phyloP scores from a whole-genome alignment of 1,140 invertebrate genomes.

The Augochlora pura region DNA sequence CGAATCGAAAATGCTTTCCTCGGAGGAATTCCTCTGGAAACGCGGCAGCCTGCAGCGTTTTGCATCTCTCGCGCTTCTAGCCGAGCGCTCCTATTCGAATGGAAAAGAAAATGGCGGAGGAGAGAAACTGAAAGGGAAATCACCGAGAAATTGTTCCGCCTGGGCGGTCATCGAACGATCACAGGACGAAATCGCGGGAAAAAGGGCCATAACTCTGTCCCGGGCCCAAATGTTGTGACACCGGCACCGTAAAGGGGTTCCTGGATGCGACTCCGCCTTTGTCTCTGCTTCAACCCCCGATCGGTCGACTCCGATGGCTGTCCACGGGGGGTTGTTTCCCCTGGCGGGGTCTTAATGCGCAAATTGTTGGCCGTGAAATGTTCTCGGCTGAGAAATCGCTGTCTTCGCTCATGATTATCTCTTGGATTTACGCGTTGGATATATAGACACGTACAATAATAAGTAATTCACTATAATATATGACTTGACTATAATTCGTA shows the following conservation, averaged over 20 bases:
- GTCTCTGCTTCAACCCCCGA: slow-evolving; percentile 28
- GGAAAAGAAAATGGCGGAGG: neutral
- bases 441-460: too few relatives aligned
- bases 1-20: neutral
- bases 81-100: neutral
- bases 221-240: slow-evolving; percentile 62
- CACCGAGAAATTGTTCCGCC: slow-evolving; percentile 32
- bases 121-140: slow-evolving; percentile 22
- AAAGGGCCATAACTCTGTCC: slow-evolving; percentile 53
- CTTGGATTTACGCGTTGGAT: too few relatives aligned
- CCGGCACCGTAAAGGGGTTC: slow-evolving; percentile 42
- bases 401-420: neutral
- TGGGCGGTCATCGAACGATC: neutral
- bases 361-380: slow-evolving; percentile 25
- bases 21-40: slow-evolving; percentile 9
- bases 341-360: neutral
- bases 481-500: too few relatives aligned
- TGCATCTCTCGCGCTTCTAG: slow-evolving; percentile 7
- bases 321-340: slow-evolving; percentile 30
- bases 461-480: too few relatives aligned
- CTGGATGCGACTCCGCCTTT: slow-evolving; percentile 18
- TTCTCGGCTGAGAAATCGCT: neutral
- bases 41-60: slow-evolving; percentile 2
- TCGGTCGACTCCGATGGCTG: neutral
- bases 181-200: slow-evolving; percentile 45